Evolutionary conservation across 1,140 invertebrate genomes (phyloP), one percentile per base, ranked within the genome.

Genomic region (Idris sp.): DNA sequence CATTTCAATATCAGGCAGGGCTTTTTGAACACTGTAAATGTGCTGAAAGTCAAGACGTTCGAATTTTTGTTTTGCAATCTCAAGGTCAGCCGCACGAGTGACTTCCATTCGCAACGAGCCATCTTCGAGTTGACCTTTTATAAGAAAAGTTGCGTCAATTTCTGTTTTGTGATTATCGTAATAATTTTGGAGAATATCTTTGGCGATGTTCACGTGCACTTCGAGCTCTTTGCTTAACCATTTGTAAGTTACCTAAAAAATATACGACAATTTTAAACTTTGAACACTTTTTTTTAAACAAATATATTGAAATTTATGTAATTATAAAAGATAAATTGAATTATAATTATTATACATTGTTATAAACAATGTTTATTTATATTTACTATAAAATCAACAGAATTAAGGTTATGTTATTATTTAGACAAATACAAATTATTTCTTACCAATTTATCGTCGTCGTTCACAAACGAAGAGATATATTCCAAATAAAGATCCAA

Each of bases 1-100:
- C 1, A 83, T 22, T 48, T 84, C 72, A 18, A 87, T 46, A 11
- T 87, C 72, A 2, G 72, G 53, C 8, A 88, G 36, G 9, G 69
- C 36, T 67, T 84, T 88, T 54, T 88, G 87, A 7, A 88, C 40
- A 44, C 87, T 88, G 33, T 88, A 88, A 8, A 88, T 36, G 38
- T 88, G 87, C 51, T 88, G 69, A 0, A 82, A 86, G n/a, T 84
- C 67, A 5, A 88, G 64, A 33, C 72, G 78, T 3, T 35, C 40
- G 41, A 84, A 88, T 49, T 88, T 86, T 15, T 81, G 14, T 73
- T 79, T 83, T 1, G 77, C 79, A 2, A n/a, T 9, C 3, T 10
- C 14, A 8, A 88, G 28, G 74, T 84, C 75, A 14, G 67, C 49
- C 6, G 78, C 81, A 59, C 68, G 82, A 0, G 84, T 80, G 18